Base-by-base conservation (phyloP, 1,140 invertebrate species). In the Dufourea novaeangliae region DNA sequence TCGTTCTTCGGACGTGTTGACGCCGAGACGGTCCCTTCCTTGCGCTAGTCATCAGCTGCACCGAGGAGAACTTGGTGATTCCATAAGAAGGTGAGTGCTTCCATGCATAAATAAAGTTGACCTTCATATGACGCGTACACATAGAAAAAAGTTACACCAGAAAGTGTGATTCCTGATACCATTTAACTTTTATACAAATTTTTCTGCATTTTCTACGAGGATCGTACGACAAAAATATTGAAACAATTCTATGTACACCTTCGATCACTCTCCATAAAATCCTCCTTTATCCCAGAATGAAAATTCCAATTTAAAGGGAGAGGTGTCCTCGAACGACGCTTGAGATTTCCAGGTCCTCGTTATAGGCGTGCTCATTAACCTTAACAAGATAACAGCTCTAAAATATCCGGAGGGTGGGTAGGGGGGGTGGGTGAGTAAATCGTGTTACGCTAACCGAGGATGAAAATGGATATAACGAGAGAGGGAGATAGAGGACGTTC, bases 1-100 rank as follows among this genome's bases (percentile, higher is more conserved):
- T 93, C 95, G 95, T 85, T 91, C 94, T 54, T 96, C 96, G 34
- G 97, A 98, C 91, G 97, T 98, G 50, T 92, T 94, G 78, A 94
- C 95, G 89, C 95, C 95, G 4, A 79, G 84, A 6, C 90, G 91
- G 78, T 90, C 88, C 0, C 70, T 79, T 29, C 83, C 81, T 93
- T 95, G 79, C 93, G 95, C 88, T 83, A 92, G 93, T 66, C 94
- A 95, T 79, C 83, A 92, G 50, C 92, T 94, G 54, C 80, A 90
- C 73, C 83, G 68, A 7, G 79, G 79, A 34, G 78, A 70, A 41
- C 76, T 87, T 34, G 78, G 41, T 14, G 78, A 88, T 59, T 82
- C 83, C 34, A 64, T 87, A 7, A 54, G 87, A 80, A 80, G 85
- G 90, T 91, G 78, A 66, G 78, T 71, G 20, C n/a, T n/a, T n/a